Percentiles rank a stretch among this genome's conserved stretches.
phyloP scores from a whole-genome alignment of 2,113 vertebrate species.

The Castor canadensis region DNA sequence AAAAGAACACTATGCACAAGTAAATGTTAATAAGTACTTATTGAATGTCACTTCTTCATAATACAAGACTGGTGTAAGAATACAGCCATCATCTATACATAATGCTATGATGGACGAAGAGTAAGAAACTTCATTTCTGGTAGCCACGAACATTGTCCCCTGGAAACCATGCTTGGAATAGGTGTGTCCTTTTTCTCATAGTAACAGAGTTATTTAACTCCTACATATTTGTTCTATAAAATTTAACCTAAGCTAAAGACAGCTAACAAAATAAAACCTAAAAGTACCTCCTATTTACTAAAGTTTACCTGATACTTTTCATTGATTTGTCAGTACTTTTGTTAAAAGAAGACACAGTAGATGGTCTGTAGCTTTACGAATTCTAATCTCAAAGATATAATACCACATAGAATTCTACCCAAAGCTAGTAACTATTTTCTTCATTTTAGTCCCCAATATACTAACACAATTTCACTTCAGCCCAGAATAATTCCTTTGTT shows the following conservation, averaged over 20 bases:
- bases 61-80: neutral
- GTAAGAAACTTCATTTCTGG: neutral
- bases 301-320: neutral
- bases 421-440: neutral
- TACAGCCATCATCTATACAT: neutral
- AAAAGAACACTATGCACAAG: neutral
- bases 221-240: constrained; percentile 28
- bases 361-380: neutral
- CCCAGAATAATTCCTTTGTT: neutral
- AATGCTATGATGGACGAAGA: neutral
- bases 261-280: constrained; percentile 35
- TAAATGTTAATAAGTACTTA: neutral
- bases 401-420: neutral
- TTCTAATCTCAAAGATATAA: constrained; percentile 38
- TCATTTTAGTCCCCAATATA: neutral
- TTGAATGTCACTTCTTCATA: neutral
- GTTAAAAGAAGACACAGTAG: neutral
- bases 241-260: neutral
- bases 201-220: constrained; percentile 8
- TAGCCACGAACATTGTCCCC: neutral
- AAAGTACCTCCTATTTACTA: constrained; percentile 10
- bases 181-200: neutral
- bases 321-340: neutral
- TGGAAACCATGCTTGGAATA: neutral
- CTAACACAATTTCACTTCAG: constrained; percentile 25